phyloP scores from a whole-genome alignment of 2,888 invertebrate genomes.

The Odontomyia ornata region DNA sequence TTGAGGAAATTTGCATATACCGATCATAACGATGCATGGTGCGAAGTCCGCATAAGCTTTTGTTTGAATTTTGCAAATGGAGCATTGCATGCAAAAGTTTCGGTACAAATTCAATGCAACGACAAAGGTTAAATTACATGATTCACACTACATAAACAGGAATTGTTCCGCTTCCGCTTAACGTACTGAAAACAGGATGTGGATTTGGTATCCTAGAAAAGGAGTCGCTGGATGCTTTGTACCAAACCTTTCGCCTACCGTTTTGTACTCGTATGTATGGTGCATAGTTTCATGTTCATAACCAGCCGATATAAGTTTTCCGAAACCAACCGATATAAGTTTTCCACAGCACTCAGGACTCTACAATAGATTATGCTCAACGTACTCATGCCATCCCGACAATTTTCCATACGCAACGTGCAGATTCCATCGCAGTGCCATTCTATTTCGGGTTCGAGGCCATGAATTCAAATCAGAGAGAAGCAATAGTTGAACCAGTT shows the following conservation, averaged over 20 bases:
- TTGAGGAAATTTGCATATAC: background rate
- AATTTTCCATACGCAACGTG: background rate
- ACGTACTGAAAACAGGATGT: conserved; percentile 45
- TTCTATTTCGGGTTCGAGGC: background rate
- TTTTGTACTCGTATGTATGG: too few relatives aligned
- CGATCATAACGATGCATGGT: background rate
- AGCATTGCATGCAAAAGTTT: conserved; percentile 37
- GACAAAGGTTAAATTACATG: conserved; percentile 46
- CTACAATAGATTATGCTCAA: background rate
- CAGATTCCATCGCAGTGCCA: background rate
- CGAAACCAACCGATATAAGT: conserved; percentile 26
- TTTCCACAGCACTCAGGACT: conserved; percentile 13
- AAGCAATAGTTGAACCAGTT: background rate
- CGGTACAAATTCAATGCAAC: conserved; percentile 13
- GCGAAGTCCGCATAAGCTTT: background rate
- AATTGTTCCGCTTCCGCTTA: conserved; percentile 46
- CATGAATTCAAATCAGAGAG: background rate
- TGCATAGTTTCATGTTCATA: conserved; percentile 9
- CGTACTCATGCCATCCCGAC: background rate
- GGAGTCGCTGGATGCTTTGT: conserved; percentile 1
- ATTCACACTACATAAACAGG: conserved; percentile 49
- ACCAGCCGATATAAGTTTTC: conserved; percentile 27
- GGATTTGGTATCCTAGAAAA: background rate
- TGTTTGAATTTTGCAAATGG: background rate
- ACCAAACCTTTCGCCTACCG: background rate